Evolutionary conservation across 2,888 invertebrate species (phyloP), one percentile per base, ranked within the genome.

Genomic region (Ectemnius continuus): DNA sequence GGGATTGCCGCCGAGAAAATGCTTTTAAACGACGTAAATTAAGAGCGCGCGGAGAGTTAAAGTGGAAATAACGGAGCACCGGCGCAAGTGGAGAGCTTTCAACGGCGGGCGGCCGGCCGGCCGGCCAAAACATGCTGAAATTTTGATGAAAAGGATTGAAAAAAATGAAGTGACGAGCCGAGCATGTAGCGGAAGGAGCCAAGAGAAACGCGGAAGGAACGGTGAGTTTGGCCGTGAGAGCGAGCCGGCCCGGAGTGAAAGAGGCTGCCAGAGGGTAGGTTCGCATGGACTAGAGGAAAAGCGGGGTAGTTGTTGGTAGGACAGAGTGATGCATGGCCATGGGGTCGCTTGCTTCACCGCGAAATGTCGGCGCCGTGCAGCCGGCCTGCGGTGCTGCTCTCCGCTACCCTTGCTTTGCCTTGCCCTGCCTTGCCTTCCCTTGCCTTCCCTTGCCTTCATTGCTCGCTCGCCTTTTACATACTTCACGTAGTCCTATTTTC

Each of bases 271-370:
- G 66, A 57, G 74, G 81, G 71, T 69, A 70, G 69, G 48, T 75
- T 69, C 75, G 73, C 73, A 61, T 78, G 70, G 72, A 78, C 75
- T 11, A 36, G 52, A 70, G 77, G 71, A 77, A 76, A 79, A 82
- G 81, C 81, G 81, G 36, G 83, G 80, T 84, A 84, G 87, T 84
- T 83, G 82, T 81, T 81, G 85, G 86, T 83, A 80, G 85, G 86
- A 86, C 87, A 86, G 88, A 75, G 84, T 88, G 88, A 88, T 88
- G 84, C 86, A 88, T 88, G 81, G 85, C 85, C 82, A 83, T 81
- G 84, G 84, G 87, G 87, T 87, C 83, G 87, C 80, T 79, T 82
- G 85, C 83, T 84, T 84, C 83, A 86, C 86, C 85, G 83, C 86
- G 84, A 87, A 88, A 86, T 83, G 84, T 86, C 86, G 87, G 86